Percentiles rank a stretch among this genome's conserved stretches.
phyloP scores from a whole-genome alignment of 2,888 invertebrate species.

The Eretmocerus hayati region DNA sequence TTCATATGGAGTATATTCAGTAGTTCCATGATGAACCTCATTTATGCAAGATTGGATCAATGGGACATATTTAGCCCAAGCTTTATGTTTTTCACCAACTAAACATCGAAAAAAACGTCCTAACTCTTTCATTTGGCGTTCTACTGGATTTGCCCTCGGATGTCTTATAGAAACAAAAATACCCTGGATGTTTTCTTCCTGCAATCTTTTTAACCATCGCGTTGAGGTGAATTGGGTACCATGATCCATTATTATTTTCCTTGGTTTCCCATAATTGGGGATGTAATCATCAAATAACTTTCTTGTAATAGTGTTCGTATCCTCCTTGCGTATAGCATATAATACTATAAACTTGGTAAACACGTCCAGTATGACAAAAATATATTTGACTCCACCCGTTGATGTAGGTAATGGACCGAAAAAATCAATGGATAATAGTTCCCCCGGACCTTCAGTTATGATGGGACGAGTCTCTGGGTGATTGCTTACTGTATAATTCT shows the following conservation, averaged over 20 bases:
- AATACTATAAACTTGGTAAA: too few species aligned
- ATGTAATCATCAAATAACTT: too few species aligned
- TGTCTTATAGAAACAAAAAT: neutral
- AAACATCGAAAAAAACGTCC: neutral
- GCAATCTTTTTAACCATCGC: neutral
- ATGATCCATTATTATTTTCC: neutral
- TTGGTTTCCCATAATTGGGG: neutral
- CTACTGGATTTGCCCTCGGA: neutral
- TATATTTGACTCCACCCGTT: too few species aligned
- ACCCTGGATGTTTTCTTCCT: neutral
- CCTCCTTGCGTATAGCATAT: too few species aligned
- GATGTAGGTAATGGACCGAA: neutral
- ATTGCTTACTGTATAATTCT: neutral
- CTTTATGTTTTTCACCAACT: neutral
- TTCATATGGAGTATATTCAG: neutral
- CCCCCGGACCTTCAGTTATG: neutral
- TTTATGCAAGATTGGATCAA: neutral
- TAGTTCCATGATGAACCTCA: neutral
- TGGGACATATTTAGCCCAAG: neutral
- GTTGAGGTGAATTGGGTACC: neutral
- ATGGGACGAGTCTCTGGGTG: neutral
- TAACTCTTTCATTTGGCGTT: neutral
- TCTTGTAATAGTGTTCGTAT: neutral
- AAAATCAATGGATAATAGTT: neutral
- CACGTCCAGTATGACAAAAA: neutral